A percentile compares a stretch with the other conserved stretches of the same genome.
phyloP scores from a whole-genome alignment of 2,113 vertebrate species.

The Jacana jacana region DNA sequence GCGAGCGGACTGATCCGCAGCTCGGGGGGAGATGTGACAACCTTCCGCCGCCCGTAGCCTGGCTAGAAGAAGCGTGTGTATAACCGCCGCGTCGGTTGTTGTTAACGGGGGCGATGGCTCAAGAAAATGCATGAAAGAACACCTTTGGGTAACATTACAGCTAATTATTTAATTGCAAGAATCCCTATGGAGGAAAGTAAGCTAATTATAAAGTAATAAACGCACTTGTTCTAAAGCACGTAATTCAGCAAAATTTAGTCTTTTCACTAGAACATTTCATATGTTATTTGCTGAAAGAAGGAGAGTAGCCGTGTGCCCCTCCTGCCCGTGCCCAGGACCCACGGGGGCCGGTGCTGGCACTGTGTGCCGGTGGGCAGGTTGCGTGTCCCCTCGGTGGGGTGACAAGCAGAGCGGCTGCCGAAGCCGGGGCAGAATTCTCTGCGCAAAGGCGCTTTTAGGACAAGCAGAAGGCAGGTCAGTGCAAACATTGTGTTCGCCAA shows the following conservation, averaged over 20 bases:
- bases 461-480: neutral
- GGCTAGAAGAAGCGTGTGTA: neutral
- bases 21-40: rapidly evolving
- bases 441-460: neutral
- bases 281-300: neutral
- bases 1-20: neutral
- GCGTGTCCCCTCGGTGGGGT: neutral
- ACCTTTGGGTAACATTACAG: conserved; percentile 70
- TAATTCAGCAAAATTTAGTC: conserved; percentile 70
- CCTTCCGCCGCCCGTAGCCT: rapidly evolving
- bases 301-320: neutral
- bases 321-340: neutral
- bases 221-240: conserved; percentile 66
- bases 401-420: rapidly evolving
- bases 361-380: neutral
- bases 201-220: conserved; percentile 79
- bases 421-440: neutral
- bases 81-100: neutral
- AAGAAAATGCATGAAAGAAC: conserved; percentile 65
- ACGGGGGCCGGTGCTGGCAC: neutral
- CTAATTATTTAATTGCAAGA: conserved; percentile 81
- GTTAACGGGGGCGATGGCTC: conserved; percentile 20
- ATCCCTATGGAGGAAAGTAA: conserved; percentile 71
- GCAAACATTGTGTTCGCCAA: neutral
- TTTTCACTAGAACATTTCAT: neutral